These are phyloP conservation scores for Taphrorychus bicolor DNA, from an alignment of 2,888 invertebrate species.

Conservation along the genomic window DNA sequence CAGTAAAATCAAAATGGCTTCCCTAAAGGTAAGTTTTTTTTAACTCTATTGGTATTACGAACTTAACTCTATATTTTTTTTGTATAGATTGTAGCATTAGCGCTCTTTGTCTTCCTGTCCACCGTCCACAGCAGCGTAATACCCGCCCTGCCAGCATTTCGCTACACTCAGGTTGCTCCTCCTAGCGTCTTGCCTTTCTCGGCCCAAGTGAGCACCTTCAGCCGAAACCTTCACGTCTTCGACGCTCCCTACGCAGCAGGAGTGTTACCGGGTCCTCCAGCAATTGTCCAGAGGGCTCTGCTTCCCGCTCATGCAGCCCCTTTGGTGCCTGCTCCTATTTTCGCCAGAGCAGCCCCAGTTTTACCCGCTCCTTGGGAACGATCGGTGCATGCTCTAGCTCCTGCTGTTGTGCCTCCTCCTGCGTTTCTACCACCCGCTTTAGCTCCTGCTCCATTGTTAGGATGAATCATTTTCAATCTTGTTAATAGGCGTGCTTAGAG, in stretches of 20 bases:
- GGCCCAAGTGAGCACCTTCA: slow-evolving; percentile 66
- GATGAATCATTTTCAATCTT: slow-evolving; percentile 26
- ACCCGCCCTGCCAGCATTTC: slow-evolving; percentile 36
- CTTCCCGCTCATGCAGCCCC: slow-evolving; percentile 39
- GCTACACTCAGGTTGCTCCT: slow-evolving; percentile 64
- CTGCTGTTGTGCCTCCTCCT: slow-evolving; percentile 40
- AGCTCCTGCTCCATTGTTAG: slow-evolving; percentile 41
- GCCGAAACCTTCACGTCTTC: slow-evolving; percentile 59
- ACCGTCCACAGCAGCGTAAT: slow-evolving; percentile 40
- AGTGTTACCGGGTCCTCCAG: slow-evolving; percentile 45
- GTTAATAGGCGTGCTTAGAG: background rate
- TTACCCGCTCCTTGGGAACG: slow-evolving; percentile 29
- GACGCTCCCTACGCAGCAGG: slow-evolving; percentile 57
- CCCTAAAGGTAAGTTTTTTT: slow-evolving; percentile 34
- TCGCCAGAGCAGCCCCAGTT: slow-evolving; percentile 33
- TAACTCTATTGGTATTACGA: too few relatives aligned
- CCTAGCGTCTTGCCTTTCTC: slow-evolving; percentile 70
- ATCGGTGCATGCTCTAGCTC: slow-evolving; percentile 50
- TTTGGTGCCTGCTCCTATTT: slow-evolving; percentile 42
- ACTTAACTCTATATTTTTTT: background rate
- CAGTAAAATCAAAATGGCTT: slow-evolving; percentile 35
- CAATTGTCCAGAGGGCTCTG: slow-evolving; percentile 43
- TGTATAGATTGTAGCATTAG: slow-evolving; percentile 43
- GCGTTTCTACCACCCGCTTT: slow-evolving; percentile 8
- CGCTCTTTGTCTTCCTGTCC: slow-evolving; percentile 26